phyloP scores from a whole-genome alignment of 2,888 invertebrate genomes.

The Zonitis immaculata region DNA sequence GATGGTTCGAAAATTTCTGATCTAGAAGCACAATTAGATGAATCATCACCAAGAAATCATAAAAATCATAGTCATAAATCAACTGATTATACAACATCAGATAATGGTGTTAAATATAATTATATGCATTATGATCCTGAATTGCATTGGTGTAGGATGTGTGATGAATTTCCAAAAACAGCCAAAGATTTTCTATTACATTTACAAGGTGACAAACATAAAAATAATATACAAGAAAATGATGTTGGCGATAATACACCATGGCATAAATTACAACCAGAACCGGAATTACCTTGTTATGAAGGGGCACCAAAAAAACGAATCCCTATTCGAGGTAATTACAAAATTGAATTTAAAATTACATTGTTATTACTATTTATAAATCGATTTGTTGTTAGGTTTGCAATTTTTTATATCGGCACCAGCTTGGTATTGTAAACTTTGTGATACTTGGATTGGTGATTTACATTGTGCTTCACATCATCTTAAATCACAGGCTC shows the following conservation, averaged over 20 bases:
- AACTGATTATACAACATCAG: background rate
- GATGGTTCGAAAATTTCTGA: conserved; percentile 56
- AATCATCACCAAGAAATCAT: conserved; percentile 37
- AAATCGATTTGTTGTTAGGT: conserved; percentile 52
- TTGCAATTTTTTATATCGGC: conserved; percentile 84
- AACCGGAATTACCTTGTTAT: conserved; percentile 63
- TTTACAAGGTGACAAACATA: conserved; percentile 74
- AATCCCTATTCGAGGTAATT: conserved; percentile 72
- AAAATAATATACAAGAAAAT: conserved; percentile 56
- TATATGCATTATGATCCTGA: conserved; percentile 85
- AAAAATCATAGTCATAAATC: conserved; percentile 1
- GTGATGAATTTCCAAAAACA: conserved; percentile 81
- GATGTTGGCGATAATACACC: conserved; percentile 68
- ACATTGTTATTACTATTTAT: background rate
- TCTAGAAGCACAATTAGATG: conserved; percentile 36
- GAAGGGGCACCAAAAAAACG: conserved; percentile 71
- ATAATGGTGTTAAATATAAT: conserved; percentile 54
- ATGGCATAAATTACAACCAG: conserved; percentile 62
- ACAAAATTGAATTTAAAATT: background rate
- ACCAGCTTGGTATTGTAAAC: conserved; percentile 85
- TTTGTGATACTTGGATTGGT: conserved; percentile 83
- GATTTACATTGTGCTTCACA: conserved; percentile 84
- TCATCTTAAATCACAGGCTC: conserved; percentile 74
- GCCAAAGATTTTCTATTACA: conserved; percentile 83
- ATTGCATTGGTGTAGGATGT: conserved; percentile 85